Percentiles rank a stretch among this genome's conserved stretches.
phyloP scores from a whole-genome alignment of 2,113 vertebrate genomes.

The Serilophus lunatus region DNA sequence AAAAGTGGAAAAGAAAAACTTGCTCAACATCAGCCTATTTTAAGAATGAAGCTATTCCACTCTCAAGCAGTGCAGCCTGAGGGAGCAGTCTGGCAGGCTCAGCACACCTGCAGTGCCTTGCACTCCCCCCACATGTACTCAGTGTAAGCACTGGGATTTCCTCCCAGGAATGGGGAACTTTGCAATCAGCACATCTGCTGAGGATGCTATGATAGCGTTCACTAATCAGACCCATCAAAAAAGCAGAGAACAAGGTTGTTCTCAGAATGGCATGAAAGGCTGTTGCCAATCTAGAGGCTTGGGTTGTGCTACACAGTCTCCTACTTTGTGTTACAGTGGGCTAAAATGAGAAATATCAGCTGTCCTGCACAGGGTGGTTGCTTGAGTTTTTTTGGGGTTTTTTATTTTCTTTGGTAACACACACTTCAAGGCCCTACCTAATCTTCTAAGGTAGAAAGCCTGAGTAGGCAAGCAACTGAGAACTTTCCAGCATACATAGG shows the following conservation, averaged over 20 bases:
- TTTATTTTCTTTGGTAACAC: not conserved
- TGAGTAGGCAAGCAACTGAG: not conserved
- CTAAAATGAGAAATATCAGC: not conserved
- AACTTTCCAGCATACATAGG: not conserved
- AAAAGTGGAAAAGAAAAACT: not conserved
- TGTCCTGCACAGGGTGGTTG: not conserved
- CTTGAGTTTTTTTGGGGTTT: not conserved
- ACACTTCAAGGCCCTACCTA: not conserved
- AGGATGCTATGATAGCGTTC: not conserved
- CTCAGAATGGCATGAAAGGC: not conserved
- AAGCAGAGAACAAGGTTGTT: not conserved
- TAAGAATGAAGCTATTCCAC: not conserved
- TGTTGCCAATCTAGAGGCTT: not conserved
- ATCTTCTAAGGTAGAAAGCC: not conserved
- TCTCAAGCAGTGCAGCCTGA: not conserved
- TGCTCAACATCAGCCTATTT: not conserved
- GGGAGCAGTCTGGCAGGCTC: not conserved
- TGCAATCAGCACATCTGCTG: rapidly evolving
- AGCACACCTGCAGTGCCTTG: rapidly evolving
- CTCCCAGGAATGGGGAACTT: not conserved
- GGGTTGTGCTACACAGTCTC: not conserved
- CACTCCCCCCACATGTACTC: rapidly evolving
- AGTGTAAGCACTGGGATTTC: not conserved
- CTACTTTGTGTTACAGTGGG: not conserved
- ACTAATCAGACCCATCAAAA: not conserved